Base-by-base conservation (phyloP, 2,797 vertebrate species). In the Rhabdophis nuchalis region DNA sequence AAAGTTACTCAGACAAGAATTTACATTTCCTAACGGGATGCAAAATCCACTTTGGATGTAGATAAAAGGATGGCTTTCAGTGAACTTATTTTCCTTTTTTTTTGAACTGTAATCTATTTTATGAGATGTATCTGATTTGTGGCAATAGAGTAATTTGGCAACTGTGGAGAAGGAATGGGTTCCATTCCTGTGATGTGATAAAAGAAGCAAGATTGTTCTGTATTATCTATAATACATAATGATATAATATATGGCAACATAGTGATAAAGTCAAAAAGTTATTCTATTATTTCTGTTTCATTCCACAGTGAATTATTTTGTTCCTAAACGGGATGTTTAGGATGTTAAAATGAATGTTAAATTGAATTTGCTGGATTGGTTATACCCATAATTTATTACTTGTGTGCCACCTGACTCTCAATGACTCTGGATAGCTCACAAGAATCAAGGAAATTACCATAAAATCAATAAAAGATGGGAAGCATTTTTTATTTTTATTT, bases 11-110 rank as follows among this genome's bases (percentile, higher is more conserved):
- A 91, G 32, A 7, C 68, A 27, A 50, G 23, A 90, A 29, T 90
- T 87, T 82, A 27, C 41, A 93, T 92, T 88, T 91, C 82, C 57
- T 16, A 41, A 92, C 88, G n/a, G 54, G 64, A 87, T 77, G 85
- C 88, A 23, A 88, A 89, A 54, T 29, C 77, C 82, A 11, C 32
- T 10, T 20, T 41, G 68, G 36, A 46, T 10, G 36, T 82, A 82
- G 72, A 82, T 82, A 82, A 82, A 82, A 82, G 36, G 1, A 25
- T 11, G 72, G 4, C 18, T 82, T 46, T 82, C 77, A 46, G 23
- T 46, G 36, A 10, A 82, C 46, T 82, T 82, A 25, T 82, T 82
- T 46, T 46, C 36, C 77, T 82, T 82, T 82, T 82, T 82, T 82
- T 82, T 41, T 5, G 20, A 82, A 46, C 23, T 46, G 23, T 46